Evolutionary conservation across 2,888 invertebrate genomes (phyloP), one percentile per base, ranked within the genome.

Genomic region (Acholoe squamosa): DNA sequence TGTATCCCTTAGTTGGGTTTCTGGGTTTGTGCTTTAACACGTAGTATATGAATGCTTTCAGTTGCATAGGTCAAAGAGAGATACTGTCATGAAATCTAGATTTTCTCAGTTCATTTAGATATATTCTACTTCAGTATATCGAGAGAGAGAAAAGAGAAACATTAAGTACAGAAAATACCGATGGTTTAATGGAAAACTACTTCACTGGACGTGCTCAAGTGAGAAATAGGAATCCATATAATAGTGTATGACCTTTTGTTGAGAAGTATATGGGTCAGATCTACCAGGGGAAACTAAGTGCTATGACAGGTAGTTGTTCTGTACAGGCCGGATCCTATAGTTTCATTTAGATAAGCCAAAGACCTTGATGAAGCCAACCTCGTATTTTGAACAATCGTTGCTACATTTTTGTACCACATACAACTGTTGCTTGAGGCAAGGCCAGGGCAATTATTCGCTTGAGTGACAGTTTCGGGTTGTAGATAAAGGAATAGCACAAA

Each of bases 161-260:
- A 43, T 7, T 10, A 43, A 43, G 43, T 43, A 10, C 43, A 43
- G 43, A 43, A 43, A 43, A 43, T 43, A n/a, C 61, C 19, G 14
- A n/a, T 61, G 31, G 16, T n/a, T 76, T n/a, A 28, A 31, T 76
- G 25, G 31, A 76, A 76, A 61, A 12, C 28, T 33, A 80, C 43
- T 80, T 33, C 80, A 80, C 80, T 80, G 34, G 80, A 33, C 80
- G 34, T 80, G 80, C 80, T 80, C 80, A 80, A 80, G 34, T 80
- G 43, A 80, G 80, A 80, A 16, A 5, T 34, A 22, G 61, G n/a
- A 61, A n/a, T 61, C 61, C 19, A 43, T 43, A 43, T 43, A 43
- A 43, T 43, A 10, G 3, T 7, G 16, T n/a, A 76, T 31, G 31
- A 76, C 28, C 76, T 76, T 31, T 76, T 76, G 28, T 76, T 76